Conservation (phyloP, 1,140 invertebrate species). For the Ridgeia piscesae region DNA sequence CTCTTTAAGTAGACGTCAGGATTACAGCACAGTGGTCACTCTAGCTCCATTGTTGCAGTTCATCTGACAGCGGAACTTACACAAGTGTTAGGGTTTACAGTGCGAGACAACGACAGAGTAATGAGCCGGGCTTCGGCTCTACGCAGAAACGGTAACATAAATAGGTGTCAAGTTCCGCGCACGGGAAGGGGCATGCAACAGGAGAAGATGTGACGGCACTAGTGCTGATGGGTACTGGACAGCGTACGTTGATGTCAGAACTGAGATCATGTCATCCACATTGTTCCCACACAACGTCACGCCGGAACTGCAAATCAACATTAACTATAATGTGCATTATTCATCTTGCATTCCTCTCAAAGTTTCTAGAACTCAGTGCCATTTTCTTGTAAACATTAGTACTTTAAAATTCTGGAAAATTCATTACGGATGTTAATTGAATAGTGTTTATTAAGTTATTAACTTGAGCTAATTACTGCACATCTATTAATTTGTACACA, state of each 20-base stretch:
- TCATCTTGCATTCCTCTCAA: too few relatives aligned
- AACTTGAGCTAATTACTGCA: neutral
- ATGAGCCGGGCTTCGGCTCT: neutral
- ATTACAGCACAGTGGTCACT: too few relatives aligned
- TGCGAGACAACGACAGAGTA: neutral
- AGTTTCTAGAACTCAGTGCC: neutral
- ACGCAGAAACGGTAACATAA: constrained; percentile 7
- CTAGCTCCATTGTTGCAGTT: neutral
- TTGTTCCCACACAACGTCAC: too few relatives aligned
- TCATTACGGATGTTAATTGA: neutral
- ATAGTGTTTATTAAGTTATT: neutral
- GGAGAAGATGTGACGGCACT: constrained; percentile 8
- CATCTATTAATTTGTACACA: neutral
- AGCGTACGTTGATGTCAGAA: neutral
- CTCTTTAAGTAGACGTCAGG: too few relatives aligned
- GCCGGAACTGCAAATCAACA: neutral
- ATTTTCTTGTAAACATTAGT: neutral
- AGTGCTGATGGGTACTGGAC: neutral
- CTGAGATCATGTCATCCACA: neutral
- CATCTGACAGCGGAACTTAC: neutral
- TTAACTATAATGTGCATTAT: neutral
- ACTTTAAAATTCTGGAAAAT: neutral
- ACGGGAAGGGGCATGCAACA: neutral
- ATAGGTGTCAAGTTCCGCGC: constrained; percentile 19
- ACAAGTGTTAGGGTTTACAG: neutral